Conservation (phyloP, 2,797 vertebrate species). For the Eleutherodactylus coqui region DNA sequence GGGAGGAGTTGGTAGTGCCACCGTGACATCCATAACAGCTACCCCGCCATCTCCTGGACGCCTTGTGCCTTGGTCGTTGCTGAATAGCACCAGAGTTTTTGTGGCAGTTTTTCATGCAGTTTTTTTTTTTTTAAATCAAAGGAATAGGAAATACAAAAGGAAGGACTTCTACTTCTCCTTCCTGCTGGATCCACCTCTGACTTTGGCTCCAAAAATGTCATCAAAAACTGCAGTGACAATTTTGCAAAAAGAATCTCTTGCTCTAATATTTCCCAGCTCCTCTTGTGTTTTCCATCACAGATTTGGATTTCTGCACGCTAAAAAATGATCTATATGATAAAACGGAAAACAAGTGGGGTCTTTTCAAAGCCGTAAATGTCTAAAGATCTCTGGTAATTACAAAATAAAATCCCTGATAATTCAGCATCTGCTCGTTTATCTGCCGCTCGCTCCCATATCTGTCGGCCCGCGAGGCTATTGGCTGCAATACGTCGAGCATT, state of each 20-base stretch:
- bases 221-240: too few species aligned
- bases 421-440: conserved; percentile 45
- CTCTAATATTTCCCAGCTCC: background rate
- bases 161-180: too few species aligned
- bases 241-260: background rate
- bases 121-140: too few species aligned
- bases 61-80: too few species aligned
- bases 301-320: background rate
- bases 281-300: background rate
- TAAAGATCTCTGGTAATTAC: background rate
- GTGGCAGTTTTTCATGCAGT: too few species aligned
- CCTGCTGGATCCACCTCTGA: too few species aligned
- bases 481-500: conserved; percentile 40
- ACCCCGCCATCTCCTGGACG: too few species aligned
- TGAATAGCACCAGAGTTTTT: too few species aligned
- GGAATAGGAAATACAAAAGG: too few species aligned
- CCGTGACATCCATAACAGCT: too few species aligned
- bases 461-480: conserved; percentile 35
- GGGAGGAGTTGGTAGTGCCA: too few species aligned
- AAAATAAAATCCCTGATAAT: conserved; percentile 45
- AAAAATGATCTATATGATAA: background rate
- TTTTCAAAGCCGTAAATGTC: background rate
- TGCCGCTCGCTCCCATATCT: conserved; percentile 51
- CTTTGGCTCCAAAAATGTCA: too few species aligned
- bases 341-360: background rate